Base-by-base conservation (phyloP, 2,797 vertebrate genomes). In the Ataeniobius toweri region DNA sequence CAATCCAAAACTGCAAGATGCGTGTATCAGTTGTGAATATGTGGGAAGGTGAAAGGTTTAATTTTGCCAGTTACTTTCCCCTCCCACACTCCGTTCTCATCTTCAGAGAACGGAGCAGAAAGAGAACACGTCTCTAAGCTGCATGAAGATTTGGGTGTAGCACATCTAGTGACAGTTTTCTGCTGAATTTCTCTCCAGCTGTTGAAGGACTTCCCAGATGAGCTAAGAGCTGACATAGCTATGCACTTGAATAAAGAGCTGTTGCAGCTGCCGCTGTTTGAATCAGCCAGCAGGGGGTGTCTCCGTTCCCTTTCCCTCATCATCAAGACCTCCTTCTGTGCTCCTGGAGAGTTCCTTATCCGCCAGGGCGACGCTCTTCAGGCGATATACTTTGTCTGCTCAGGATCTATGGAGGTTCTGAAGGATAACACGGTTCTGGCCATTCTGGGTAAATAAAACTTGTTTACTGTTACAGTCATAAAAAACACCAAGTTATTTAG, bases 191-290 rank as follows among this genome's bases (percentile, higher is more conserved):
- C 0, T 50, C 36, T 16, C 1, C 91, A 99, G 98, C 96, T 99
- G 84, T 93, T 99, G 91, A 99, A 97, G 92, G 98, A 99, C 91
- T 99, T 99, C 88, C 98, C 98, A 0, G 98, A 99, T 0, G 98
- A 99, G 92, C 91, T 99, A 86, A 94, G 97, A 80, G 98, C 98
- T 5, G 98, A 99, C 92, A 99, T 99, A 88, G 97, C 97, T 80
- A 99, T 98, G 98, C 96, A 99, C 87, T 94, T 99, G 93, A 99
- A 99, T 84, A 98, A 97, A 83, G 98, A 99, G 92, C 97, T 99
- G 85, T 93, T 99, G 72, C 97, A 99, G 93, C 93, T 99, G 91
- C 96, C 98, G 6, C 96, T 99, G 65, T 99, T 99, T 0, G 97
- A 97, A 79, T 97, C 97, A 14, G 97, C 98, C 94, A 99, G 98